A percentile compares a stretch with the other conserved stretches of the same genome.
Conservation (phyloP, 2,113 vertebrate genomes). For the Brachypodius melanocephalos region DNA sequence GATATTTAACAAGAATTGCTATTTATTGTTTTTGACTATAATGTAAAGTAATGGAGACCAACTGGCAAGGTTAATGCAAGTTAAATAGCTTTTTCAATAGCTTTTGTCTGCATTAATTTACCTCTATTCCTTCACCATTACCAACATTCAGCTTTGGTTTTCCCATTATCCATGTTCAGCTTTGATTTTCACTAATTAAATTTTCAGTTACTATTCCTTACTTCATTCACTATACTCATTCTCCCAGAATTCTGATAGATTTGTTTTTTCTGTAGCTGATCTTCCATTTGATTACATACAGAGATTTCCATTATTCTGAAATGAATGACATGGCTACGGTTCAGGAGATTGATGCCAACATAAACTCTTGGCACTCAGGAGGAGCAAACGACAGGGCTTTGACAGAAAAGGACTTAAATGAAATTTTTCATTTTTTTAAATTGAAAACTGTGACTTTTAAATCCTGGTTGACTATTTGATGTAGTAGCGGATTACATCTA, state of each 20-base stretch:
- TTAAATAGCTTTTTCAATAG: not conserved
- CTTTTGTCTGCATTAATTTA: not conserved
- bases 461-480: not conserved
- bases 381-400: not conserved
- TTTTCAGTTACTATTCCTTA: not conserved
- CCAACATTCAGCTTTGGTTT: not conserved
- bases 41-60: not conserved
- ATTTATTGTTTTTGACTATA: not conserved
- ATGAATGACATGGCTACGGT: not conserved
- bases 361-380: not conserved
- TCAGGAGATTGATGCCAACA: not conserved
- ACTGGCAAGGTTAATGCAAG: not conserved
- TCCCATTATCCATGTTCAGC: not conserved
- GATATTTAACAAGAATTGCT: not conserved
- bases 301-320: not conserved
- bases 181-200: not conserved
- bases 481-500: not conserved
- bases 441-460: not conserved
- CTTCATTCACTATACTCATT: not conserved
- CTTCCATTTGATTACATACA: conserved; percentile 7
- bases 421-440: not conserved
- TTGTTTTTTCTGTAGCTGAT: not conserved
- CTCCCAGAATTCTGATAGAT: not conserved
- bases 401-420: not conserved
- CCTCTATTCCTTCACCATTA: not conserved